Evolutionary conservation across 92 coral and sea anemone genomes (phyloP).

Genomic region (Micromussa lordhowensis): DNA sequence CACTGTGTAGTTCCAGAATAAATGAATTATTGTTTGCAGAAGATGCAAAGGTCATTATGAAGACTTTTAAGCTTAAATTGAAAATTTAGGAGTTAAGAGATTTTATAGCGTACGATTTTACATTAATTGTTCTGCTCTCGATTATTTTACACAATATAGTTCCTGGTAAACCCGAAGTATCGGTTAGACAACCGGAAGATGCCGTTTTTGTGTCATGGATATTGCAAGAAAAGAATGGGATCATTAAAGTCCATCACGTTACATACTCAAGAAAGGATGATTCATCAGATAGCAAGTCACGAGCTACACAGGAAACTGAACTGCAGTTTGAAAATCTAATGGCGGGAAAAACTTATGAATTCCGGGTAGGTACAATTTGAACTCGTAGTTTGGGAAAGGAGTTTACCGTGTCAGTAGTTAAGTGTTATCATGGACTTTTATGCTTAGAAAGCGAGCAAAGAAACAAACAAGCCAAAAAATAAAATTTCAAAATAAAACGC

Average conservation of each 20-base stretch:
- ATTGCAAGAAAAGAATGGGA: background rate
- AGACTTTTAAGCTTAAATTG: too few relatives aligned
- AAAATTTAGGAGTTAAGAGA: too few relatives aligned
- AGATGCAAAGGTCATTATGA: too few relatives aligned
- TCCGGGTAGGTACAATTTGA: background rate
- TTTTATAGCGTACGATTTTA: too few relatives aligned
- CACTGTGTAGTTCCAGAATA: too few relatives aligned
- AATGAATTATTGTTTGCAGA: too few relatives aligned
- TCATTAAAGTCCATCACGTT: background rate
- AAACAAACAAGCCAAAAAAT: too few relatives aligned
- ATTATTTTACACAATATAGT: background rate
- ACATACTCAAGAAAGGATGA: background rate
- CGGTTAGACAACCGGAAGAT: background rate
- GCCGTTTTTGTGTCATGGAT: background rate
- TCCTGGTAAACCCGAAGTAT: background rate
- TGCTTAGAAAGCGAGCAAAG: too few relatives aligned
- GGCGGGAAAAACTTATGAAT: constrained; percentile 2
- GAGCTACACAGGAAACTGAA: background rate
- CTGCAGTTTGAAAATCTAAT: background rate
- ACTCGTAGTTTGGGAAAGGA: background rate
- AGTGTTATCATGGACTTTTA: too few relatives aligned
- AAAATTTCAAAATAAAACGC: too few relatives aligned
- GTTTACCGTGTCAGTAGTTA: too few relatives aligned
- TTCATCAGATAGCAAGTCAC: background rate
- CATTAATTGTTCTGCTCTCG: too few relatives aligned